Evolutionary conservation across 2,797 vertebrate genomes (phyloP).

Genomic region (Sciaenops ocellatus): DNA sequence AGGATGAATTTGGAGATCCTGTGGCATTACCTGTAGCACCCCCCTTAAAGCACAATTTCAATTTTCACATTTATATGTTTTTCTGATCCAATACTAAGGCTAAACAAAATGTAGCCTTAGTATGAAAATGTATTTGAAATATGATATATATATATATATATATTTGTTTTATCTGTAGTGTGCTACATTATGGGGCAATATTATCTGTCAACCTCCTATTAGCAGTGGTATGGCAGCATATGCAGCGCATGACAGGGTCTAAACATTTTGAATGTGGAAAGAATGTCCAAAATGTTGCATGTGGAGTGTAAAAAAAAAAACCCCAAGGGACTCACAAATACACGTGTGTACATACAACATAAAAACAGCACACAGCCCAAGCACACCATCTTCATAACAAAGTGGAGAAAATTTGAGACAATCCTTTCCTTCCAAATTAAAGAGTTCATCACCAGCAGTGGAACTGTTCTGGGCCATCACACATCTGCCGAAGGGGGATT

Average conservation of each 20-base stretch:
- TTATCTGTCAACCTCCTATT: not conserved
- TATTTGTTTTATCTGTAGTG: not conserved
- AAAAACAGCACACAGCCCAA: not conserved
- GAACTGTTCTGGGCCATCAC: slow-evolving; percentile 59
- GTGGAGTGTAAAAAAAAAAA: not conserved
- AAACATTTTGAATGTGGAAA: not conserved
- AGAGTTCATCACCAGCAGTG: slow-evolving; percentile 59
- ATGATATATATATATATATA: no score
- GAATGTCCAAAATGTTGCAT: not conserved
- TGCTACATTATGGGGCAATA: not conserved
- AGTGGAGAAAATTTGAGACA: slow-evolving; percentile 43
- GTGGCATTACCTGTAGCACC: not conserved
- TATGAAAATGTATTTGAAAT: no score
- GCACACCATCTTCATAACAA: slow-evolving; percentile 1
- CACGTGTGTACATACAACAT: not conserved
- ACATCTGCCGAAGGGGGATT: slow-evolving; percentile 77
- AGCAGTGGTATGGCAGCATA: not conserved
- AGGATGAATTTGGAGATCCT: not conserved
- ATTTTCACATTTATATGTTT: not conserved
- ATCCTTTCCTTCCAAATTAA: slow-evolving; percentile 60
- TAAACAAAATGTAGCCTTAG: no score
- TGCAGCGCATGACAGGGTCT: not conserved
- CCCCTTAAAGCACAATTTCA: not conserved
- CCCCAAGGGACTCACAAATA: not conserved
- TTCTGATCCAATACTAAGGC: no score